These are phyloP conservation scores for Sylvilagus floridanus DNA, from an alignment of 2,797 vertebrate species.

Conservation along the genomic window DNA sequence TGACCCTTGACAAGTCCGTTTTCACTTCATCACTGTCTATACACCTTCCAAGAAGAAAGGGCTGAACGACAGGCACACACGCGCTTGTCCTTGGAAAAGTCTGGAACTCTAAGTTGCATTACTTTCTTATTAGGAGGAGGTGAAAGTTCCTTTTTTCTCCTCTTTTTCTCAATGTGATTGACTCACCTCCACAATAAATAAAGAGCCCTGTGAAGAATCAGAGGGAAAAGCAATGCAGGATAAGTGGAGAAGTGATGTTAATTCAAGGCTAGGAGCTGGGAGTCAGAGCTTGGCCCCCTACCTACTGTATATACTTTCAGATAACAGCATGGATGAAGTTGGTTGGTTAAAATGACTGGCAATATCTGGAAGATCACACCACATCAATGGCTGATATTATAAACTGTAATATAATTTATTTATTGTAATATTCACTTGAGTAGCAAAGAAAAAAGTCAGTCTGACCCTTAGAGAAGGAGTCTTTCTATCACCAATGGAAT, in stretches of 20 bases:
- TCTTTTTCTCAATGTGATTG: neutral
- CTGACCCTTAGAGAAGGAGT: neutral
- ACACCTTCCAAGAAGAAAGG: neutral
- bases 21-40: neutral
- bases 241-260: neutral
- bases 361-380: neutral
- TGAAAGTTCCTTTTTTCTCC: neutral
- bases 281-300: neutral
- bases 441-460: constrained; percentile 7
- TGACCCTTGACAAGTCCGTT: neutral
- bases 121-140: neutral
- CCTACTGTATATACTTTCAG: neutral
- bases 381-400: constrained; percentile 8
- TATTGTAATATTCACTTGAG: neutral
- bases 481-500: neutral
- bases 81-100: neutral
- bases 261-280: neutral
- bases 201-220: neutral
- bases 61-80: neutral
- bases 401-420: neutral
- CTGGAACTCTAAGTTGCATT: neutral
- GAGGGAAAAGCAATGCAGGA: neutral
- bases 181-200: constrained; percentile 15
- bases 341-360: neutral
- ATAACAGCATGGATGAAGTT: neutral